Base-by-base conservation (phyloP, 2,888 invertebrate genomes). In the Dryocosmus kuriphilus region DNA sequence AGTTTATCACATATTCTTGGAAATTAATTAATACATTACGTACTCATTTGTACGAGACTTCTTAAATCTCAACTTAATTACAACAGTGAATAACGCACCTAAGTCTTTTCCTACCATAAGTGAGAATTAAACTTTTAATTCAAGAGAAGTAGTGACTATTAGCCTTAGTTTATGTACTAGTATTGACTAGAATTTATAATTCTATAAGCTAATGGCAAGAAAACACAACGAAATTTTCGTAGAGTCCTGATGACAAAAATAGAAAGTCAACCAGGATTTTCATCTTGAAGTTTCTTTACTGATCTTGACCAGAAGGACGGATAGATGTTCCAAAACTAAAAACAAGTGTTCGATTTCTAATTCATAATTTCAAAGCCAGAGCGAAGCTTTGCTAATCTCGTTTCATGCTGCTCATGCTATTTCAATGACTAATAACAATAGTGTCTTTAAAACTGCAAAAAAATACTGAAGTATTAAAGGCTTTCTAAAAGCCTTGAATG, bases 121-220 rank as follows among this genome's bases (percentile, higher is more conserved):
- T 32, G 51, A 51, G 30, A n/a, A 71, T 71, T 32, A 30, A 71
- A 67, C 19, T 16, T 67, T 46, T 27, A 24, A 65, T 46, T 27
- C 2, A 19, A 67, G 41, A 46, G 41, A 38, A 6, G 24, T 65
- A 67, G 41, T 19, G 67, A 67, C 24, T 65, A 65, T 65, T 65
- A 22, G 38, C 22, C 38, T 63, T 65, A 22, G 65, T 24, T 38
- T 65, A 63, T 35, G 22, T 65, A 67, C 16, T 24, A 38, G 14
- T 71, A 71, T 46, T 71, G 71, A 71, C 71, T 71, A 71, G 71
- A 71, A 55, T 71, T 55, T 32, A 55, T 71, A 71, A 71, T 71
- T 30, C 71, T 71, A 71, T 30, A 30, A 51, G 51, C 71, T 67
- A 55, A 4, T 30, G n/a, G 14, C 19, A 46, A 60, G 27, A 14